Base-by-base conservation (phyloP, 2,888 invertebrate genomes). In the Fragum whitleyi region DNA sequence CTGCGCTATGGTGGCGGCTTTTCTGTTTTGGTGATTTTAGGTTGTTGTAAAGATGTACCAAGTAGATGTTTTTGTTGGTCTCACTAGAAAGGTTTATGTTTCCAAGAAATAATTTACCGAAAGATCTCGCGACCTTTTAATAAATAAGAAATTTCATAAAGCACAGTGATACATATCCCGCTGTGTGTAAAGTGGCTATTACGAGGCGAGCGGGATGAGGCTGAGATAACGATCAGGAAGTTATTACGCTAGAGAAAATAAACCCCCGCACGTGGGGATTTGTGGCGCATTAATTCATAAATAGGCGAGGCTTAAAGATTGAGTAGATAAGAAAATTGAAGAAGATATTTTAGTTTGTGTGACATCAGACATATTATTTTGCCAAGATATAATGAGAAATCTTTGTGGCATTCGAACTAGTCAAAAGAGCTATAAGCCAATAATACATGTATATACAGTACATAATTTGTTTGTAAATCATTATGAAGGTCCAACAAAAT, bases 181-280 rank as follows among this genome's bases (percentile, higher is more conserved):
- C 80, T 78, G 85, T 19, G 85, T 23, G 81, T 70, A 82, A 82
- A 85, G 85, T 82, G 79, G 85, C 81, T 82, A 85, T 85, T 85
- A 85, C 82, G 77, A 62, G n/a, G 29, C 62, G 70, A 78, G 69
- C 72, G 79, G 75, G 85, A 82, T 80, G 73, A 62, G 82, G 67
- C 47, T 21, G 65, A 29, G 85, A 79, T 85, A 79, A 79, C 19
- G 73, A 85, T 85, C 85, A 68, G 79, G 81, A 82, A 73, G 77
- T 82, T 85, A 85, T 82, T 85, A 80, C 85, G 82, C 81, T 79
- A 77, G 72, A 77, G 79, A 85, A 85, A 81, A 81, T 79, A 85
- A 82, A 81, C 81, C 80, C 77, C 39, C 67, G 73, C 84, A 79
- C 79, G 84, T 84, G 82, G 55, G 59, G 59, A 42, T 39, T 65